Evolutionary conservation across 2,113 vertebrate genomes (phyloP).

Genomic region (Ochotona princeps): DNA sequence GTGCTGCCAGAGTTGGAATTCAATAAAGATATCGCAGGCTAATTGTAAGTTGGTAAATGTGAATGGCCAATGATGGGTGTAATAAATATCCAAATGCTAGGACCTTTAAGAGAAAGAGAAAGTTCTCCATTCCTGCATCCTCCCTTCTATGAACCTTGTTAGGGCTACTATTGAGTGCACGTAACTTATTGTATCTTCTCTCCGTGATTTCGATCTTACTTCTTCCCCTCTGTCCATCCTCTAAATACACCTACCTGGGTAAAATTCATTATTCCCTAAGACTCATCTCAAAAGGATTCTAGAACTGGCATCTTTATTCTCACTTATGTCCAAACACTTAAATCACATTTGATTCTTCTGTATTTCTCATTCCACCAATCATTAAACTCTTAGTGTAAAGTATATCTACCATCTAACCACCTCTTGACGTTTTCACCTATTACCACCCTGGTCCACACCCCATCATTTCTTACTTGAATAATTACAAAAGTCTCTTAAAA

Average conservation of each 20-base stretch:
- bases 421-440: slow-evolving; percentile 35
- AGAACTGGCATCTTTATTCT: not conserved
- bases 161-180: not conserved
- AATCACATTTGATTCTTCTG: slow-evolving; percentile 18
- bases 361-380: slow-evolving; percentile 37
- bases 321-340: not conserved
- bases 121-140: not conserved
- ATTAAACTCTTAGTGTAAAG: slow-evolving; percentile 56
- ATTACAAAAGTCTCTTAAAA: slow-evolving; percentile 47
- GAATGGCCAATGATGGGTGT: no score
- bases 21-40: no score
- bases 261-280: not conserved
- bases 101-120: no score
- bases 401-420: slow-evolving; percentile 54
- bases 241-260: not conserved
- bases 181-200: not conserved
- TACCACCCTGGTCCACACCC: slow-evolving; percentile 31
- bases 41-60: no score
- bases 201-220: not conserved
- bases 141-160: not conserved
- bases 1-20: no score
- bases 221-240: not conserved
- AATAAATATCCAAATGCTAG: no score
- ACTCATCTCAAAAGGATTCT: slow-evolving; percentile 12
- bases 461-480: slow-evolving; percentile 68